Evolutionary conservation across 2,797 vertebrate genomes (phyloP).

Genomic region (Podargus strigoides): DNA sequence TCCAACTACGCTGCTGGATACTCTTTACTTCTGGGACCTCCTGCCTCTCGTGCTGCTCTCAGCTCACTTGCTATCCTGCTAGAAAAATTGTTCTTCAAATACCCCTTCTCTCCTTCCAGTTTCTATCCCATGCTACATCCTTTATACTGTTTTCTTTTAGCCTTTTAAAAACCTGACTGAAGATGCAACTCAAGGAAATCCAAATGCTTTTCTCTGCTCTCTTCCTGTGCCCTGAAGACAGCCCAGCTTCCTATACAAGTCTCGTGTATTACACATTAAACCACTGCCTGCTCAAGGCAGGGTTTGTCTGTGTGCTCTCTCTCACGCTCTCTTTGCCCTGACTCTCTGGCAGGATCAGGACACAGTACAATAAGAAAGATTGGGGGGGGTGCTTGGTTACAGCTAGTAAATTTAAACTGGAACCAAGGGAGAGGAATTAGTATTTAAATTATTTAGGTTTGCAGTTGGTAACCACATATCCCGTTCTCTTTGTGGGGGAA

Average conservation of each 20-base stretch:
- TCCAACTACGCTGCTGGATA: neutral
- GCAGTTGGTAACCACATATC: constrained; percentile 48
- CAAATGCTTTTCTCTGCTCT: constrained; percentile 44
- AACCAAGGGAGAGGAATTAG: constrained; percentile 49
- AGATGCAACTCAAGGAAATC: constrained; percentile 31
- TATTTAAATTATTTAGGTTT: constrained; percentile 29
- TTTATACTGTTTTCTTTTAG: constrained; percentile 31
- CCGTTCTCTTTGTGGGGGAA: neutral
- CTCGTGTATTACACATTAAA: constrained; percentile 29
- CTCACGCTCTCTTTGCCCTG: constrained; percentile 48
- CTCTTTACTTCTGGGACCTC: neutral
- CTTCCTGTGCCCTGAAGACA: constrained; percentile 53
- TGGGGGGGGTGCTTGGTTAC: constrained; percentile 19
- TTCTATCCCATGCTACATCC: neutral
- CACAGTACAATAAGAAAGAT: constrained; percentile 6
- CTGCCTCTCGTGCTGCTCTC: constrained; percentile 17
- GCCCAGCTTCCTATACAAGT: constrained; percentile 48
- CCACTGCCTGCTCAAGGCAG: constrained; percentile 30
- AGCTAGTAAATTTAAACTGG: neutral
- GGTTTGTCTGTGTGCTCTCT: constrained; percentile 31
- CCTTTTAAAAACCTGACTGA: constrained; percentile 23
- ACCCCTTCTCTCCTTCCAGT: constrained; percentile 12
- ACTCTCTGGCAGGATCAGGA: constrained; percentile 50
- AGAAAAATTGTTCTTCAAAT: neutral
- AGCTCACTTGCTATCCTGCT: neutral